phyloP scores from a whole-genome alignment of 2,113 vertebrate genomes.

The Sardina pilchardus region DNA sequence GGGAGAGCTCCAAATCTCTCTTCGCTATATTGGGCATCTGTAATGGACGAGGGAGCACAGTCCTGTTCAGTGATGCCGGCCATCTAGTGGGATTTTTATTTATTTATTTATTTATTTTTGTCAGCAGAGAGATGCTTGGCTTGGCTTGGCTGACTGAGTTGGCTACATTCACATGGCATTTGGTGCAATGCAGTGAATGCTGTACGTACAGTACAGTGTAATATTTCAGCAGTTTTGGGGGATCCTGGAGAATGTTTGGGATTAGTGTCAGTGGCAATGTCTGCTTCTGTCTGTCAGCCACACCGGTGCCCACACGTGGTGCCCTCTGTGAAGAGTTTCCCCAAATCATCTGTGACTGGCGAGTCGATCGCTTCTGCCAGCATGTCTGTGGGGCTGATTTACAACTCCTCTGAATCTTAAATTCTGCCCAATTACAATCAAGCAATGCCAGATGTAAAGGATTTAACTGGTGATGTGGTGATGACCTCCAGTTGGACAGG shows the following conservation, averaged over 20 bases:
- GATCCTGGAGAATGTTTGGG: neutral
- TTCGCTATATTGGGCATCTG: neutral
- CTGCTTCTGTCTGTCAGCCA: neutral
- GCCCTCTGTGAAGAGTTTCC: neutral
- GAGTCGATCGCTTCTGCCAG: neutral
- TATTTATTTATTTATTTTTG: too few relatives aligned
- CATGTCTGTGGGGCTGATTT: neutral
- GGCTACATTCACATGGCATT: neutral
- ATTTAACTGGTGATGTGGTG: neutral
- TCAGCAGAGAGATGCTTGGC: neutral
- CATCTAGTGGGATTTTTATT: neutral
- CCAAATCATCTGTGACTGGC: neutral
- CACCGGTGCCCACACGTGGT: neutral
- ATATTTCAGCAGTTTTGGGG: neutral
- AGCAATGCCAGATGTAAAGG: neutral
- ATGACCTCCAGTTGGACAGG: neutral
- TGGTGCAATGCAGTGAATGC: constrained; percentile 4
- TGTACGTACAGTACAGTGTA: neutral
- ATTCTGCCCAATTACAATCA: neutral
- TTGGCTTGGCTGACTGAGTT: neutral
- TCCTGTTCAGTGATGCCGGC: neutral
- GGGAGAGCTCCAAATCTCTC: neutral
- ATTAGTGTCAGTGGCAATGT: constrained; percentile 1
- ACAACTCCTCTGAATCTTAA: neutral
- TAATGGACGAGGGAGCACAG: neutral